Evolutionary conservation across 2,888 invertebrate species (phyloP).

Genomic region (Philopedon plagiatum): DNA sequence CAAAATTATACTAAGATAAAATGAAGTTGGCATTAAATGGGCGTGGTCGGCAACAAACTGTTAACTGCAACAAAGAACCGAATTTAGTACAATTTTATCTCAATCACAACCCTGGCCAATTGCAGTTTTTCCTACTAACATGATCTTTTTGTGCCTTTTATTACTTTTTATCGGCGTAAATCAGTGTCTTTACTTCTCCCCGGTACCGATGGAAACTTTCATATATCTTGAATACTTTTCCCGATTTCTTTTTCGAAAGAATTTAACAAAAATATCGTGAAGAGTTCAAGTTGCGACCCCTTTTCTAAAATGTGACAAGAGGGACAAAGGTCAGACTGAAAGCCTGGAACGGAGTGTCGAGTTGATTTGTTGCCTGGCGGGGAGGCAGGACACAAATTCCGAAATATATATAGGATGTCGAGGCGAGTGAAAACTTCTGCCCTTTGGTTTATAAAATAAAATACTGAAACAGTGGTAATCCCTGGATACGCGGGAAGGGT

Average conservation of each 20-base stretch:
- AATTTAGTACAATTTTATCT: too few species aligned
- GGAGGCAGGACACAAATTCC: slow-evolving; percentile 38
- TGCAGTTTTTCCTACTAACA: too few species aligned
- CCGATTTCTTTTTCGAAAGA: not conserved
- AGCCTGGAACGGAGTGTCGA: slow-evolving; percentile 38
- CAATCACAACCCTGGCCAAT: too few species aligned
- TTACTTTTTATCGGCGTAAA: slow-evolving; percentile 5
- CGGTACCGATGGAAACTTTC: not conserved
- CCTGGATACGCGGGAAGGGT: not conserved
- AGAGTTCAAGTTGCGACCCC: slow-evolving; percentile 37
- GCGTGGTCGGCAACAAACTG: too few species aligned
- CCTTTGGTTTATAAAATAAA: slow-evolving; percentile 21
- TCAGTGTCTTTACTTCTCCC: not conserved
- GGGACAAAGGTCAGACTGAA: slow-evolving; percentile 38
- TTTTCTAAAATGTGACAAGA: slow-evolving; percentile 30
- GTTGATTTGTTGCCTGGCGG: slow-evolving; percentile 40
- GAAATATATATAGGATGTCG: slow-evolving; percentile 35
- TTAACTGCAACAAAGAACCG: too few species aligned
- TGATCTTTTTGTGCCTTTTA: not conserved
- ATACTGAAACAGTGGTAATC: slow-evolving; percentile 11
- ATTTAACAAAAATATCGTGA: slow-evolving; percentile 37
- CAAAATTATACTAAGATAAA: too few species aligned
- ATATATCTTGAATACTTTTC: not conserved
- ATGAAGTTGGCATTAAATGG: too few species aligned
- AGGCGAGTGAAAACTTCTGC: slow-evolving; percentile 7